Percentiles rank a stretch among this genome's conserved stretches.
phyloP scores from a whole-genome alignment of 2,113 vertebrate species.

The Taurulus bubalis region DNA sequence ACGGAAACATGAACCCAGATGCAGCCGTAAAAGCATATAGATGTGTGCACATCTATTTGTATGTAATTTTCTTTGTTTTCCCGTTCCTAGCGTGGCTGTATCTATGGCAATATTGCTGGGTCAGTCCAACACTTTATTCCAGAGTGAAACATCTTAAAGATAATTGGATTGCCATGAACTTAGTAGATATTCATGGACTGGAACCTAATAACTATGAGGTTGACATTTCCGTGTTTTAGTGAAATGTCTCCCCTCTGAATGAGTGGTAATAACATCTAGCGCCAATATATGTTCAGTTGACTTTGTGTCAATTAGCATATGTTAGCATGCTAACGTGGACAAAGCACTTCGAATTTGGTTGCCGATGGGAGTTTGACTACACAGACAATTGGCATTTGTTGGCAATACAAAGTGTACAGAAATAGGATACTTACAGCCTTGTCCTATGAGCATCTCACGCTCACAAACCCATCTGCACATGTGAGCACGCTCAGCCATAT shows the following conservation, averaged over 20 bases:
- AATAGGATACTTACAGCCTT: background rate
- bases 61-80: background rate
- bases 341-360: background rate
- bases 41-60: background rate
- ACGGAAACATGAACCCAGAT: background rate
- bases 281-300: background rate
- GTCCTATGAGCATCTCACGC: background rate
- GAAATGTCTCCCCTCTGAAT: background rate
- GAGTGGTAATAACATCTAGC: background rate
- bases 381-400: background rate
- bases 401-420: background rate
- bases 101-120: background rate
- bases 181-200: background rate
- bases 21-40: background rate
- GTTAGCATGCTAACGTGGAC: background rate
- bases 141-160: background rate
- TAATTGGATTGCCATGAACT: background rate
- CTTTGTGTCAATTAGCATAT: background rate
- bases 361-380: background rate
- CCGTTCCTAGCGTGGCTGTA: background rate
- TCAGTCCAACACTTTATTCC: background rate
- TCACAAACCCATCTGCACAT: slow-evolving; percentile 23
- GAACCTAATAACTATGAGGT: background rate
- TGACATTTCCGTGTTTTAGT: background rate
- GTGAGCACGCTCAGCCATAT: slow-evolving; percentile 2